Percentiles rank a stretch among this genome's conserved stretches.
These are phyloP conservation scores for Megalopta genalis DNA, from an alignment of 1,140 invertebrate genomes.

Conservation along the genomic window DNA sequence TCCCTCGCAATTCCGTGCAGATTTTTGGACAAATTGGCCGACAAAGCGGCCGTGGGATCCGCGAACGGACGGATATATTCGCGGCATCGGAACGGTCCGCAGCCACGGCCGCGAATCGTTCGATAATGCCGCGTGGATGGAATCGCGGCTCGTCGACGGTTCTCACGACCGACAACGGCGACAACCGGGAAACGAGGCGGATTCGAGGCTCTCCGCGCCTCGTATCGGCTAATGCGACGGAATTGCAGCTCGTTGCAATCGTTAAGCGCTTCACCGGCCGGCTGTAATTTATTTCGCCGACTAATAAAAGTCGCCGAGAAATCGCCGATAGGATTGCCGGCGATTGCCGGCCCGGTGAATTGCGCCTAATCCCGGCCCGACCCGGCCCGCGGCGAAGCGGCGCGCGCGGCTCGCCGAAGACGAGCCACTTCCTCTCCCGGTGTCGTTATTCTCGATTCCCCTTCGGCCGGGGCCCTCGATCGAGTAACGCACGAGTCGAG, in stretches of 20 bases:
- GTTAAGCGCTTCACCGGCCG: constrained; percentile 5
- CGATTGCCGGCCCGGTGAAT: constrained; percentile 12
- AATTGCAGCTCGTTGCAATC: constrained; percentile 12
- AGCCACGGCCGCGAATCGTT: not conserved
- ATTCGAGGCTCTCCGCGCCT: not conserved
- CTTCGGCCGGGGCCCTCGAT: not conserved
- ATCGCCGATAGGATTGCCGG: constrained; percentile 16
- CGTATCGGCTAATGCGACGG: constrained; percentile 23
- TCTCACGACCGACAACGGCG: not conserved
- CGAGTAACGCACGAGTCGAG: not conserved
- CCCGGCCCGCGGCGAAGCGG: too few relatives aligned
- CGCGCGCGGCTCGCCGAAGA: not conserved
- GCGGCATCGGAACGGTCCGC: too few relatives aligned
- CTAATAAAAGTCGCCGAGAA: constrained; percentile 33
- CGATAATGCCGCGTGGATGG: not conserved
- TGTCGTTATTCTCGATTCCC: not conserved
- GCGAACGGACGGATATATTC: too few relatives aligned
- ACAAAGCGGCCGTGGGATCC: too few relatives aligned
- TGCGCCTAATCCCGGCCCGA: constrained; percentile 1
- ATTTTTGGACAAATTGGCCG: too few relatives aligned
- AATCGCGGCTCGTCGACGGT: not conserved
- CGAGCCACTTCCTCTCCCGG: not conserved
- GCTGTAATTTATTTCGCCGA: constrained; percentile 41
- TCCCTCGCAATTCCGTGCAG: too few relatives aligned
- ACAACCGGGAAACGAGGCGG: not conserved